Conservation (phyloP, 2,113 vertebrate genomes). For the Nettapus auritus region DNA sequence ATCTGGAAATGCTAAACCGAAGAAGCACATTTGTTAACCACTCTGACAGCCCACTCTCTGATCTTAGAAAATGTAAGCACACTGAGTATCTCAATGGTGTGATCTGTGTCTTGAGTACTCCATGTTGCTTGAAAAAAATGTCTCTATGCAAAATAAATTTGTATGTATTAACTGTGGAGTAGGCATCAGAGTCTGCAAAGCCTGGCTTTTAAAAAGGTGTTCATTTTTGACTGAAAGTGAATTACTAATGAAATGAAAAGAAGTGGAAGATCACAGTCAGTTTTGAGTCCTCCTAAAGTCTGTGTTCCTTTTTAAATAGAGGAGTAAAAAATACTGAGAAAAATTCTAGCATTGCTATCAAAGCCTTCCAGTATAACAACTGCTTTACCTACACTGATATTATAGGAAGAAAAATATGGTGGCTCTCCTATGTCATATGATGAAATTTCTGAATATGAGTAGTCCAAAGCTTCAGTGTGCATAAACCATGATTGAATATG, state of each 20-base stretch:
- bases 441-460: not conserved
- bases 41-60: conserved; percentile 5
- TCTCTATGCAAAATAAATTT: not conserved
- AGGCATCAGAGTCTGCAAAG: not conserved
- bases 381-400: not conserved
- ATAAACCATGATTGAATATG: not conserved
- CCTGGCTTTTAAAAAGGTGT: not conserved
- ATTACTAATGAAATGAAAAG: not conserved
- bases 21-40: not conserved
- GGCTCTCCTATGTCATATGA: not conserved
- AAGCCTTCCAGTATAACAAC: not conserved
- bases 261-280: not conserved
- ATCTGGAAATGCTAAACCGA: not conserved
- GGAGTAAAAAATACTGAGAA: not conserved
- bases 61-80: conserved; percentile 20
- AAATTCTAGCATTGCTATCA: accelerated
- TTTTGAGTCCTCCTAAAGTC: not conserved
- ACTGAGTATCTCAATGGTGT: not conserved
- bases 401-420: not conserved
- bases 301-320: not conserved
- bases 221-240: not conserved
- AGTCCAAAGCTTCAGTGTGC: not conserved
- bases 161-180: not conserved
- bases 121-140: not conserved
- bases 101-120: not conserved